Evolutionary conservation across 2,113 vertebrate species (phyloP).

Genomic region (Chionis minor): DNA sequence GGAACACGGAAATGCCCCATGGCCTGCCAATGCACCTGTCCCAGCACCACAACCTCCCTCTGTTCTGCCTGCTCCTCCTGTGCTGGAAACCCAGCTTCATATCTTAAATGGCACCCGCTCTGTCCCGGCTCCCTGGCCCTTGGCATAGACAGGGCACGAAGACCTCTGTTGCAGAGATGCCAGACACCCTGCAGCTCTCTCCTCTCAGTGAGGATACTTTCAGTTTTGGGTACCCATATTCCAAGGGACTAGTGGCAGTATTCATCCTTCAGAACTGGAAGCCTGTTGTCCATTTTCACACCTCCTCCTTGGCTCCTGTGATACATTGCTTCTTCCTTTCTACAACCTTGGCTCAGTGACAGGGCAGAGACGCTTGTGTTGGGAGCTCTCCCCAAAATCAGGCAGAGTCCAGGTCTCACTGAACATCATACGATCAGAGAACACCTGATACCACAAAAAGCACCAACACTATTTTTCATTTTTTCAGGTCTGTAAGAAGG

Average conservation of each 20-base stretch:
- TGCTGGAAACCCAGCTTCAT: background rate
- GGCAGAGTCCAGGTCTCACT: background rate
- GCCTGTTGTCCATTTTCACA: background rate
- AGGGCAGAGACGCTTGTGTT: background rate
- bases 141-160: background rate
- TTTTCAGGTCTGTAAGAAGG: background rate
- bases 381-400: background rate
- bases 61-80: background rate
- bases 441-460: background rate
- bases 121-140: accelerated
- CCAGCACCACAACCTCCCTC: background rate
- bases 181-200: background rate
- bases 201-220: background rate
- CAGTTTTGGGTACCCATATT: background rate
- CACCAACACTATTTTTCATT: background rate
- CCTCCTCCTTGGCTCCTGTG: background rate
- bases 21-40: background rate
- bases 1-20: background rate
- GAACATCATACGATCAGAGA: background rate
- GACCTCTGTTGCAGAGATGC: background rate
- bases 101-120: background rate
- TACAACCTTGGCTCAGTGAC: background rate
- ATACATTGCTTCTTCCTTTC: background rate
- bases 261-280: background rate
- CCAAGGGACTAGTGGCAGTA: background rate